These are phyloP conservation scores for Physella acuta DNA, from an alignment of 1,140 invertebrate genomes.

Conservation along the genomic window DNA sequence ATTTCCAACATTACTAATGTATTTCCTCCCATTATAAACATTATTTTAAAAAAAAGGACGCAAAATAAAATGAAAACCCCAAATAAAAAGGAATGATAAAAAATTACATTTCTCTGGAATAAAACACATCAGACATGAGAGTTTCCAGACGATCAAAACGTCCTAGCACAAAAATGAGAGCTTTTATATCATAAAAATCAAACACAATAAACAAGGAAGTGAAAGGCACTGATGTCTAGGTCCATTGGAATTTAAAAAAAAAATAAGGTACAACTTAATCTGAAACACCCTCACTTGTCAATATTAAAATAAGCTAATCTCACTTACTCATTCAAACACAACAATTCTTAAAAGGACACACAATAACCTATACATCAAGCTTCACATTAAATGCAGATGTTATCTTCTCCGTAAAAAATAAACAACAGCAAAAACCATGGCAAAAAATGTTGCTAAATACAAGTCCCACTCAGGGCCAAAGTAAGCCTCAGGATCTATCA, in stretches of 20 bases:
- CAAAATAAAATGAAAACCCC: no score
- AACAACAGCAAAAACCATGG: slow-evolving; percentile 78
- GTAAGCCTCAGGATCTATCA: slow-evolving; percentile 68
- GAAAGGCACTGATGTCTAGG: background rate
- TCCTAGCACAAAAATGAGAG: background rate
- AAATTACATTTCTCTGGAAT: background rate
- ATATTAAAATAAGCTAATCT: background rate
- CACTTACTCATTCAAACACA: no score
- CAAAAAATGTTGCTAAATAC: slow-evolving; percentile 82
- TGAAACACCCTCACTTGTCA: background rate
- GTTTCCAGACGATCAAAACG: background rate
- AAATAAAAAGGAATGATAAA: background rate
- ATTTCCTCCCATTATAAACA: no score
- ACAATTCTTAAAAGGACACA: no score
- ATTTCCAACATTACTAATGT: no score
- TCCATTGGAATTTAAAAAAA: background rate
- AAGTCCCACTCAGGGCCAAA: slow-evolving; percentile 91
- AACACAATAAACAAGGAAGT: background rate
- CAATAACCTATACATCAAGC: background rate
- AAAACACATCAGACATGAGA: background rate
- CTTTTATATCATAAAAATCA: background rate
- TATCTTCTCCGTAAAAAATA: slow-evolving; percentile 42
- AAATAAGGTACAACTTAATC: background rate
- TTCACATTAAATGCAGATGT: background rate
- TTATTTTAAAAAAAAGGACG: no score